A percentile compares a stretch with the other conserved stretches of the same genome.
phyloP scores from a whole-genome alignment of 2,797 vertebrate species.

The Lepidocolaptes lacrymiger region DNA sequence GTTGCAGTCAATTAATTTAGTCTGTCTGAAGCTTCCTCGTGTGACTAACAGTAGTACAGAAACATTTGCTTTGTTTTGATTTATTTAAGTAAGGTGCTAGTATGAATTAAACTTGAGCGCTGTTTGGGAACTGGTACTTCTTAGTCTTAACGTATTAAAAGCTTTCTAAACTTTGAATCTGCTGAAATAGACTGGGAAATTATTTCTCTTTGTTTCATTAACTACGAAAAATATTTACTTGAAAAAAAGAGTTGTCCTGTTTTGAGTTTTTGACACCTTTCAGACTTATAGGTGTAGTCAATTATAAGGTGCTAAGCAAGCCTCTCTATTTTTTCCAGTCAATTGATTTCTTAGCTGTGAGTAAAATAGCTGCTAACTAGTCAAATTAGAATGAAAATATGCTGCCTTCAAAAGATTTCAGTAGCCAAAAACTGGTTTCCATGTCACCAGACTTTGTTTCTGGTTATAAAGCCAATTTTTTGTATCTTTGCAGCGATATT shows the following conservation, averaged over 20 bases:
- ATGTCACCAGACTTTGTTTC: neutral
- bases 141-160: neutral
- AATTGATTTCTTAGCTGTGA: slow-evolving; percentile 8
- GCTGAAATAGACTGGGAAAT: neutral
- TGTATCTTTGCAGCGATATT: neutral
- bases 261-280: neutral
- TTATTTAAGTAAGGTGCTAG: neutral
- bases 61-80: neutral
- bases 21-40: neutral
- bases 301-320: neutral
- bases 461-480: neutral
- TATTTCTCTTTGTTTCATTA: neutral
- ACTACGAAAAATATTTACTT: neutral
- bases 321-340: neutral
- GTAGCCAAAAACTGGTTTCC: neutral
- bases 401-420: neutral
- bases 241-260: neutral
- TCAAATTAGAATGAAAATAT: neutral
- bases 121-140: neutral
- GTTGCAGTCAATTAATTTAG: neutral
- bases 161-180: neutral
- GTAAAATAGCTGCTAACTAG: neutral
- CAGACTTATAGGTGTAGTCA: neutral
- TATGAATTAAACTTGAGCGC: neutral
- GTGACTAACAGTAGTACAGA: neutral